Percentiles rank a stretch among this genome's conserved stretches.
Conservation (phyloP, 2,888 invertebrate genomes). For the Liodrosophila aerea region DNA sequence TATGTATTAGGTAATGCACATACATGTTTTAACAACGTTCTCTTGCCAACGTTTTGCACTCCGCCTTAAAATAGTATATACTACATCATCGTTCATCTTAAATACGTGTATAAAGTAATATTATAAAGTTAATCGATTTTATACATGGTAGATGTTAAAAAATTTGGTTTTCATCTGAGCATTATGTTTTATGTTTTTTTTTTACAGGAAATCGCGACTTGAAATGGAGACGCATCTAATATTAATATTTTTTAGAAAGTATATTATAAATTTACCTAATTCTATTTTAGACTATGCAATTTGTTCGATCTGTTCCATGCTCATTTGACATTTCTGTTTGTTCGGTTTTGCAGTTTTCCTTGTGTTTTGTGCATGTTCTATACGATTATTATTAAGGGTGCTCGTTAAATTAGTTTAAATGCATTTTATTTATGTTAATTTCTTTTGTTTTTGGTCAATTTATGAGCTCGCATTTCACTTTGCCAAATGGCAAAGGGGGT, state of each 20-base stretch:
- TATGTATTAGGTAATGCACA: constrained; percentile 40
- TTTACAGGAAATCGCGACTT: constrained; percentile 53
- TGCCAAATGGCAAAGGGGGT: constrained; percentile 58
- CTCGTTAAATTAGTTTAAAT: constrained; percentile 55
- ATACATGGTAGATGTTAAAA: constrained; percentile 62
- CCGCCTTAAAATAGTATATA: constrained; percentile 31
- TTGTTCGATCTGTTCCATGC: constrained; percentile 36
- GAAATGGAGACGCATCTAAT: constrained; percentile 34
- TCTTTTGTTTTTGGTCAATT: constrained; percentile 45
- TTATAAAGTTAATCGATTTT: constrained; percentile 33
- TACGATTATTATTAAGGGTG: constrained; percentile 22
- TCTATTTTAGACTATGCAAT: constrained; percentile 32
- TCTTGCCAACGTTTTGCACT: constrained; percentile 31
- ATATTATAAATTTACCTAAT: constrained; percentile 27
- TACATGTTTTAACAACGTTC: constrained; percentile 22
- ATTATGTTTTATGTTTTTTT: constrained; percentile 35
- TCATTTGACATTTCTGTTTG: constrained; percentile 5
- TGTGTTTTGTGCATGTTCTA: constrained; percentile 32
- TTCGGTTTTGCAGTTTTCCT: constrained; percentile 22
- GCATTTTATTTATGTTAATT: constrained; percentile 30
- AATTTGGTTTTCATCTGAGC: constrained; percentile 68
- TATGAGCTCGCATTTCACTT: constrained; percentile 31
- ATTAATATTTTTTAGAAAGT: constrained; percentile 14
- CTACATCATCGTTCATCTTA: constrained; percentile 6
- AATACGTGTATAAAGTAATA: constrained; percentile 14